phyloP scores from a whole-genome alignment of 2,888 invertebrate species.

The Lucinisca nassula region DNA sequence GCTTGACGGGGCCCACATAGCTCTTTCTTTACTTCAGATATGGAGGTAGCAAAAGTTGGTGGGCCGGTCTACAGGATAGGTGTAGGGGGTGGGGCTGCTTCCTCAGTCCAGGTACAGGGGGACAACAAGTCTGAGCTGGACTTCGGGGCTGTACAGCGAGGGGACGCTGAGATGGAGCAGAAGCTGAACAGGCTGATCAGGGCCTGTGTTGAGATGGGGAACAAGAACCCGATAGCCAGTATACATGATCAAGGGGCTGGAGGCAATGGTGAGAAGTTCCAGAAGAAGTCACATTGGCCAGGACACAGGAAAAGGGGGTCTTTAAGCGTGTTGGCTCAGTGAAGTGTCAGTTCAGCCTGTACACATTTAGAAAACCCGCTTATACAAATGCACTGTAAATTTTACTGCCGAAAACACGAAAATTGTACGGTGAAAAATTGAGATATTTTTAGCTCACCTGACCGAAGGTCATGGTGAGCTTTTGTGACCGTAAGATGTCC shows the following conservation, averaged over 20 bases:
- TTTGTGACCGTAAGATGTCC: too few species aligned
- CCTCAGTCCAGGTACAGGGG: constrained; percentile 98
- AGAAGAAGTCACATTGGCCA: too few species aligned
- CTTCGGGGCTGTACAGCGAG: constrained; percentile 98
- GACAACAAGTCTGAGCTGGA: constrained; percentile 95
- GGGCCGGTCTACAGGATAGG: constrained; percentile 99
- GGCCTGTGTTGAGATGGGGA: constrained; percentile 95
- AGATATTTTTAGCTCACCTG: too few species aligned
- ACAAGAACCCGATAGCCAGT: constrained; percentile 95
- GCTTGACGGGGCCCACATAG: too few species aligned
- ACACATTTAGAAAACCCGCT: too few species aligned
- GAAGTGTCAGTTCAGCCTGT: too few species aligned
- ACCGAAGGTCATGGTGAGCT: too few species aligned
- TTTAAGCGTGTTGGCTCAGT: too few species aligned
- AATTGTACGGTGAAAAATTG: too few species aligned
- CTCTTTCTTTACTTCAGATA: constrained; percentile 91
- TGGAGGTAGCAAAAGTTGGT: constrained; percentile 97
- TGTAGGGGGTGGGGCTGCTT: constrained; percentile 99
- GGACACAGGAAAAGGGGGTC: too few species aligned
- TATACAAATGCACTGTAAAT: too few species aligned
- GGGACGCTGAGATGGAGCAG: constrained; percentile 99
- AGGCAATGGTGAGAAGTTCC: constrained; percentile 90
- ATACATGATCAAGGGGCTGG: constrained; percentile 99
- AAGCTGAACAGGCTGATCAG: constrained; percentile 97
- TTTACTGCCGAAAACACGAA: too few species aligned